Evolutionary conservation across 30 jellyfish, hydroid and myxozoan genomes (phyloP).

Genomic region (Pseudorhiza aurosa): DNA sequence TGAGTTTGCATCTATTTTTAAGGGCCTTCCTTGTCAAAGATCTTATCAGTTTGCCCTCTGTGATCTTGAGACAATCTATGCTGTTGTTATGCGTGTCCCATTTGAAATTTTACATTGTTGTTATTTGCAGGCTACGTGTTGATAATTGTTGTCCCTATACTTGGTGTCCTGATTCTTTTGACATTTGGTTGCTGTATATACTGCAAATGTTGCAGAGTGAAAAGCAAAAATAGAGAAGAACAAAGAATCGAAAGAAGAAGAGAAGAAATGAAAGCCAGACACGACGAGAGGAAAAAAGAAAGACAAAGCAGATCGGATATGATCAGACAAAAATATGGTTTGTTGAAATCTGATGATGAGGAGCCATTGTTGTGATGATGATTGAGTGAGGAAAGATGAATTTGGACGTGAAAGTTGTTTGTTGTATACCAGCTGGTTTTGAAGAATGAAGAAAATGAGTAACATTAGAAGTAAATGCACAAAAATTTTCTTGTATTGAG

Average conservation of each 20-base stretch:
- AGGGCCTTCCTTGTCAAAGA: no score
- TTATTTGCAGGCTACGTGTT: constrained; percentile 75
- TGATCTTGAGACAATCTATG: no score
- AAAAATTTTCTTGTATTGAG: no score
- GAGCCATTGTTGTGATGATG: constrained; percentile 76
- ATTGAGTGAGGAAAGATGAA: no score
- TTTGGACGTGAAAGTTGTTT: no score
- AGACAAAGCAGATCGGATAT: constrained; percentile 85
- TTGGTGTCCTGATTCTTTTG: constrained; percentile 84
- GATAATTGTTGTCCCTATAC: constrained; percentile 88
- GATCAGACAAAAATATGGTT: constrained; percentile 93
- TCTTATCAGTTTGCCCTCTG: no score
- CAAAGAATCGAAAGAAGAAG: constrained; percentile 72
- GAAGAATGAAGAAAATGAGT: no score
- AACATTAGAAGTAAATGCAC: no score
- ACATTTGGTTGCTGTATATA: constrained; percentile 97
- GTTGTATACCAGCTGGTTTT: no score
- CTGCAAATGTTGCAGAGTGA: constrained; percentile 96
- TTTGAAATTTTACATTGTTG: no score
- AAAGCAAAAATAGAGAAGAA: constrained; percentile 71
- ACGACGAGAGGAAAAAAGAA: constrained; percentile 74
- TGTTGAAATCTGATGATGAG: constrained; percentile 90
- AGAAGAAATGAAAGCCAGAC: constrained; percentile 71
- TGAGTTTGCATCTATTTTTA: no score
- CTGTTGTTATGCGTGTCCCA: no score